Base-by-base conservation (phyloP, 2,888 invertebrate genomes). In the Koerneria pararmatus region DNA sequence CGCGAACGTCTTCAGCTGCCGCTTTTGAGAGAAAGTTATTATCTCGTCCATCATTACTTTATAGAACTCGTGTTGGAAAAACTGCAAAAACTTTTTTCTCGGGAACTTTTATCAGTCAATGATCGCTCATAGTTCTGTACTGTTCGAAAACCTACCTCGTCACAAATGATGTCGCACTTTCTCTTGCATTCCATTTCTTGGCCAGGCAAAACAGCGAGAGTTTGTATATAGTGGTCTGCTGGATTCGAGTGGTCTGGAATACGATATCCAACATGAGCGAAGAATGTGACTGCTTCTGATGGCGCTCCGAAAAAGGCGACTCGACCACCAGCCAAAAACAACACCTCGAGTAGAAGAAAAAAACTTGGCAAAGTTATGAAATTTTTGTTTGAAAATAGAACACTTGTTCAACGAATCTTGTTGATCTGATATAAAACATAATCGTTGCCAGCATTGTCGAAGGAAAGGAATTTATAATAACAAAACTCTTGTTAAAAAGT, bases 291-390 rank as follows among this genome's bases (percentile, higher is more conserved):
- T 0, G 92, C 92, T 80, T 91, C 89, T 31, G 88, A 88, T 0
- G 91, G 88, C 0, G 90, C 89, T 1, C 95, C 95, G 73, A 93
- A 82, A 78, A 84, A 88, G 0, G 93, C 94, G 0, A 91, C 90
- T 71, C 92, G 87, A 1, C 95, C 95, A 82, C 94, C 93, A 0
- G 93, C 91, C 89, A 95, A 90, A 68, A 95, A 87, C 41, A 87
- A 77, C 2, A 87, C 76, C 66, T 84, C 82, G 70, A 51, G 74
- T 71, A 31, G 58, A 6, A 41, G 46, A 41, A 41, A 15, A 15
- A 15, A 41, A 41, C n/a, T 41, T n/a, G n/a, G n/a, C n/a, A n/a
- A n/a, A n/a, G n/a, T n/a, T n/a, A n/a, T n/a, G n/a, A n/a, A n/a
- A n/a, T n/a, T n/a, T n/a, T n/a, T n/a, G n/a, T n/a, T n/a, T n/a